Percentiles rank a stretch among this genome's conserved stretches.
Conservation (phyloP, 2,888 invertebrate genomes). For the Pammene aurita region DNA sequence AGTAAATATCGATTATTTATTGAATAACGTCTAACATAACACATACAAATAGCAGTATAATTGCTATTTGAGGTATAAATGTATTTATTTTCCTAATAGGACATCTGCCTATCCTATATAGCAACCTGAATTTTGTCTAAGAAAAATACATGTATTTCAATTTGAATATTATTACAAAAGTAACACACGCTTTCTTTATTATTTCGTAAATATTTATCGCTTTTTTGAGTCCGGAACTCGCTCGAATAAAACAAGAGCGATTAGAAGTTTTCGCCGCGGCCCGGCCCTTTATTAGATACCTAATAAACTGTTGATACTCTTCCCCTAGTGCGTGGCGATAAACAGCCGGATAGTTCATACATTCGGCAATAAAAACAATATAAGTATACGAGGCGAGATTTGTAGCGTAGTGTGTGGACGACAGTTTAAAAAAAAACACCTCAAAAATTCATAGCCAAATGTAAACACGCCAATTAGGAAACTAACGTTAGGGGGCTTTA, state of each 20-base stretch:
- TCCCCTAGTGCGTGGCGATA: neutral
- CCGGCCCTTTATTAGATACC: neutral
- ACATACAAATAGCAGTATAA: conserved; percentile 32
- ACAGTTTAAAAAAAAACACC: too few species aligned
- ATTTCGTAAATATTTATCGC: neutral
- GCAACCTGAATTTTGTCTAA: neutral
- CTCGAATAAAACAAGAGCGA: too few species aligned
- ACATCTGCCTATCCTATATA: neutral
- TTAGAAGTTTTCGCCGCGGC: neutral
- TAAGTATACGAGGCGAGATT: too few species aligned
- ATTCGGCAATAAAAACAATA: neutral
- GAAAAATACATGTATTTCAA: neutral
- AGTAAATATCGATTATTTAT: conserved; percentile 50
- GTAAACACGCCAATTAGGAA: too few species aligned
- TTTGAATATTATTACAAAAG: neutral
- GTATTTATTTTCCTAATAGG: conserved; percentile 21
- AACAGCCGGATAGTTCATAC: neutral
- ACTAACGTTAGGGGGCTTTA: too few species aligned
- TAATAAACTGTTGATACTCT: neutral
- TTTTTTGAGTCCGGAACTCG: neutral
- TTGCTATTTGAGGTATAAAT: conserved; percentile 33
- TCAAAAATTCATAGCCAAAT: too few species aligned
- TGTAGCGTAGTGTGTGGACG: too few species aligned
- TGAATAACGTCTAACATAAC: conserved; percentile 44
- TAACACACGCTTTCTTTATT: neutral